A percentile compares a stretch with the other conserved stretches of the same genome.
Conservation (phyloP, 2,113 vertebrate species). For the Neoarius graeffei region DNA sequence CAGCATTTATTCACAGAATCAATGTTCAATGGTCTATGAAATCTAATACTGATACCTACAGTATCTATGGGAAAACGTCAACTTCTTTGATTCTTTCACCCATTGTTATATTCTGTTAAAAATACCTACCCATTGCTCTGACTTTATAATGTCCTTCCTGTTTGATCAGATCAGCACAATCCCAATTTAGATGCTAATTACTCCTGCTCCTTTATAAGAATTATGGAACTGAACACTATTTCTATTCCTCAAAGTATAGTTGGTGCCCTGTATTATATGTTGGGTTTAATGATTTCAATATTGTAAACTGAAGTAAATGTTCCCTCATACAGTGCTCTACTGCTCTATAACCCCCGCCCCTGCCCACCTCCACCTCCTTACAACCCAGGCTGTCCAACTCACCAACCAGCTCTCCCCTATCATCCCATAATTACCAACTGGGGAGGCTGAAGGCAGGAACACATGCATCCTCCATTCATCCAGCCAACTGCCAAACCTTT, state of each 20-base stretch:
- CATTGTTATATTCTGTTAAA: not conserved
- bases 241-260: not conserved
- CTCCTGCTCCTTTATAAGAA: not conserved
- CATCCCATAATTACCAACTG: not conserved
- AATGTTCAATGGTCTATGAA: not conserved
- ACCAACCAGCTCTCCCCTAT: not conserved
- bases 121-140: not conserved
- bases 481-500: too few species aligned
- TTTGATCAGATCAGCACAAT: not conserved
- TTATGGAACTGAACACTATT: not conserved
- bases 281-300: not conserved
- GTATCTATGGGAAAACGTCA: not conserved
- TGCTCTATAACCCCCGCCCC: too few species aligned
- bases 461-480: too few species aligned
- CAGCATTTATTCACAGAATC: not conserved
- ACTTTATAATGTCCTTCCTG: not conserved
- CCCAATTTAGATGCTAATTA: not conserved
- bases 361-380: too few species aligned
- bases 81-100: not conserved
- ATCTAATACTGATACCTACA: not conserved
- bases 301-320: too few species aligned
- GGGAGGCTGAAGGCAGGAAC: not conserved
- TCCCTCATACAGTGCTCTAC: too few species aligned
- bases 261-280: not conserved
- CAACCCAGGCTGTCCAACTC: not conserved